Evolutionary conservation across 2,888 invertebrate species (phyloP), one percentile per base, ranked within the genome.

Genomic region (Nemoura dubitans): DNA sequence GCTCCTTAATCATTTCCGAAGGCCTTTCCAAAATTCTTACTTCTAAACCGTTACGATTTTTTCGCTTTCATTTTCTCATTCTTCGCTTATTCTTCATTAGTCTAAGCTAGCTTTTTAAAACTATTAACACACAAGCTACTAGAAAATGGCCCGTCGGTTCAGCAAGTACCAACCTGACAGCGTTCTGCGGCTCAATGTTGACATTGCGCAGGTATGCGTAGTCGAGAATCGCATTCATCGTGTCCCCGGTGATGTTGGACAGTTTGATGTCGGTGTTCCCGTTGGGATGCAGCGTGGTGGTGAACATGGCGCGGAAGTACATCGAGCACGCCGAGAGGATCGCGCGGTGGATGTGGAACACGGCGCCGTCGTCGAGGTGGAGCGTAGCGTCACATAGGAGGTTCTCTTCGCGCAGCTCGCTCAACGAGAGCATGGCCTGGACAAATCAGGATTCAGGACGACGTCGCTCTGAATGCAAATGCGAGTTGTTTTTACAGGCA

Each of bases 291-390:
- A 97, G 92, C 21, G 95, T 94, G 88, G 97, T 97, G 85, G 97
- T 97, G 91, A 97, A 97, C 43, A 97, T 92, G 81, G 97, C 95
- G 14, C 59, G 59, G 92, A 98, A 98, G 92, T 98, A 98, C 77
- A 96, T 95, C 90, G 98, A 98, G 92, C 97, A 97, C 87, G 97
- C 96, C 88, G 96, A 96, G 89, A 97, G 93, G 89, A 97, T 96
- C 87, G 96, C 95, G 88, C 97, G 94, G 92, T 98, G 98, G 86
- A 98, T 96, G 76, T 96, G 96, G 90, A 97, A 97, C 88, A 94
- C 93, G 86, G 95, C 94, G 87, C 96, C 96, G 91, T 97, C 97
- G 89, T 96, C 96, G 86, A 97, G 94, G 88, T 96, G 93, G 89
- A 97, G 94, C 76, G 95, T 94, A 5, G 97, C 98, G 92, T 98